Evolutionary conservation across 2,797 vertebrate species (phyloP), one percentile per base, ranked within the genome.

Genomic region (Helarctos malayanus): DNA sequence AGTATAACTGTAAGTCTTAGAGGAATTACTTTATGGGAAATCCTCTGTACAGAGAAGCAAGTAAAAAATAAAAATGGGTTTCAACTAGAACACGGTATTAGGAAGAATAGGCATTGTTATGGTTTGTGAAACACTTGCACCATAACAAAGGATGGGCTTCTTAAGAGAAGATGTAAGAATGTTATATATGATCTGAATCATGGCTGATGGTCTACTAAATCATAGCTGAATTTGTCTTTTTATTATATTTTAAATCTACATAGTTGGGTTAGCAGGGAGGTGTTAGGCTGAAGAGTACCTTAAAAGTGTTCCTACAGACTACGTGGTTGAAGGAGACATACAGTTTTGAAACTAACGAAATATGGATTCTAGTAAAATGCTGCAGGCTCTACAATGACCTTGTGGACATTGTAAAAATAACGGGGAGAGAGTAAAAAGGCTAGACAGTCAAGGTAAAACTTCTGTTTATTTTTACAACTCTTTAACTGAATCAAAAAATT

Each of bases 391-490:
- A 63, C 82, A 92, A 49, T 54, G 63, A 76, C 49, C 45, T 86
- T 96, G 59, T 5, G 65, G 65, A 73, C 19, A 75, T 29, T 88
- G 6, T 89, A 52, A 65, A 95, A 91, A 89, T 56, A 89, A 90
- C 59, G 38, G 82, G 69, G 38, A 90, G 41, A 75, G 69, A 49
- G 35, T 87, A 91, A 91, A 23, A 65, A 89, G 14, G 23, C 19
- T 63, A 57, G 23, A 75, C 38, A 97, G 59, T 91, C 81, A 96
- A 68, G 61, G 71, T 86, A n/a, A 75, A 71, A 56, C 23, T 98
- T 97, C 94, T 85, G 81, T 91, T 96, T 85, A 19, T 93, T 85
- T 95, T 96, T 95, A 90, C 21, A 88, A 76, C 59, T 85, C 45
- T 86, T 76, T 57, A 49, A 3, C 1, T 93, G 27, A 61, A 76